Conservation (phyloP, 1,140 invertebrate genomes). For the Eupeodes corollae region DNA sequence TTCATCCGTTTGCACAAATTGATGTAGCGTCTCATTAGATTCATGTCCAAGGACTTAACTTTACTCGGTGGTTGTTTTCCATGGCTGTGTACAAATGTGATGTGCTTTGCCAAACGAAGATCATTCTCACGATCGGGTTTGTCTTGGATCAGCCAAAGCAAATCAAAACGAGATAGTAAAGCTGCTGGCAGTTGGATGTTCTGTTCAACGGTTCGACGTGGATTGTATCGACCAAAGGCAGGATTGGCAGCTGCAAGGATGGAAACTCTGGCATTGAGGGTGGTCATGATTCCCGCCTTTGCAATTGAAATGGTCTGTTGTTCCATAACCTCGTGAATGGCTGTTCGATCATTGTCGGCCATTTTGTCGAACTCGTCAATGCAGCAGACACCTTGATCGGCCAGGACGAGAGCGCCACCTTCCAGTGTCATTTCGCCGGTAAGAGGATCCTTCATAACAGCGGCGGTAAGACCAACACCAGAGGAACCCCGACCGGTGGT, state of each 20-base stretch:
- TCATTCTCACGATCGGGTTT: conserved; percentile 87
- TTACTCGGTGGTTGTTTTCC: conserved; percentile 71
- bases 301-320: conserved; percentile 99
- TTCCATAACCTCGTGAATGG: conserved; percentile 99
- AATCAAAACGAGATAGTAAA: conserved; percentile 93
- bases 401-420: conserved; percentile 94
- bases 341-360: conserved; percentile 89
- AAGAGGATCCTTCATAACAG: conserved; percentile 93
- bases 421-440: conserved; percentile 97
- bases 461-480: conserved; percentile 95
- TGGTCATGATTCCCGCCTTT: conserved; percentile 98
- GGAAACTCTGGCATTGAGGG: conserved; percentile 90
- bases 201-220: conserved; percentile 87
- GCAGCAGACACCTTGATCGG: conserved; percentile 95
- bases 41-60: conserved; percentile 78
- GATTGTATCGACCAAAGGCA: conserved; percentile 95
- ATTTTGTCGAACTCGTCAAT: conserved; percentile 99
- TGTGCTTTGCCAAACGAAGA: conserved; percentile 88
- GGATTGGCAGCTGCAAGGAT: conserved; percentile 99
- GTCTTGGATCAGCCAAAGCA: conserved; percentile 96
- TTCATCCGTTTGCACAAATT: conserved; percentile 80
- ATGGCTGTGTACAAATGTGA: conserved; percentile 95
- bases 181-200: conserved; percentile 97
- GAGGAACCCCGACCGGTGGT: conserved; percentile 91
- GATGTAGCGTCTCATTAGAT: conserved; percentile 87